Conservation (phyloP, 2,113 vertebrate species). For the Indicator maculatus region DNA sequence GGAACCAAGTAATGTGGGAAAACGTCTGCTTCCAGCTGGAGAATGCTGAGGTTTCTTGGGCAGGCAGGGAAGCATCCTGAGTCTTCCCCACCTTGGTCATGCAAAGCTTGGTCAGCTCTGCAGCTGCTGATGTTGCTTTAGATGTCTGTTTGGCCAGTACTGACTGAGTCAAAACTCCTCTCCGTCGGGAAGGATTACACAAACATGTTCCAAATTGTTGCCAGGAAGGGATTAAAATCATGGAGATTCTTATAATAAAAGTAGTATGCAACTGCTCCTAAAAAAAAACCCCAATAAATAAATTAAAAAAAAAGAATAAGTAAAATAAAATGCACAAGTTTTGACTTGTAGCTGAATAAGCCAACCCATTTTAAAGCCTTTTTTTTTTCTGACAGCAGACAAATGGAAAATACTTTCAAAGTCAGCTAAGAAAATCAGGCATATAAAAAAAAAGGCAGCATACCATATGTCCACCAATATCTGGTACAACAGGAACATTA, state of each 20-base stretch:
- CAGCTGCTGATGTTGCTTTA: not conserved
- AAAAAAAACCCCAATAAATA: too few relatives aligned
- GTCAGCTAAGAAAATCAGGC: not conserved
- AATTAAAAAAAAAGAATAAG: not conserved
- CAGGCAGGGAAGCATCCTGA: not conserved
- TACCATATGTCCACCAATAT: constrained; percentile 56
- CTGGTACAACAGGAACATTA: constrained; percentile 28
- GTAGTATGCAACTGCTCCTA: not conserved
- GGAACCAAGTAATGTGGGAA: not conserved
- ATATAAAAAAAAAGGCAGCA: constrained; percentile 1
- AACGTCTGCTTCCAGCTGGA: not conserved
- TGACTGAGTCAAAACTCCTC: not conserved
- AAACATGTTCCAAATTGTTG: not conserved
- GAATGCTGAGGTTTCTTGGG: rapidly evolving
- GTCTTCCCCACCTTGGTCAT: not conserved
- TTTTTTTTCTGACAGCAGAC: not conserved
- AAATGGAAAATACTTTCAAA: constrained; percentile 22
- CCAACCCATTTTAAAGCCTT: not conserved
- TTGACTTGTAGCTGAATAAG: not conserved
- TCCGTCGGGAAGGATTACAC: not conserved
- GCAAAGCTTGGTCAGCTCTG: not conserved
- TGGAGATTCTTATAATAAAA: not conserved
- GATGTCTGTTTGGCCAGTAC: not conserved
- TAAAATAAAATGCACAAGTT: not conserved
- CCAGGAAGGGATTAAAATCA: not conserved